phyloP scores from a whole-genome alignment of 2,888 invertebrate species.

The Lasioglossum zephyrum region DNA sequence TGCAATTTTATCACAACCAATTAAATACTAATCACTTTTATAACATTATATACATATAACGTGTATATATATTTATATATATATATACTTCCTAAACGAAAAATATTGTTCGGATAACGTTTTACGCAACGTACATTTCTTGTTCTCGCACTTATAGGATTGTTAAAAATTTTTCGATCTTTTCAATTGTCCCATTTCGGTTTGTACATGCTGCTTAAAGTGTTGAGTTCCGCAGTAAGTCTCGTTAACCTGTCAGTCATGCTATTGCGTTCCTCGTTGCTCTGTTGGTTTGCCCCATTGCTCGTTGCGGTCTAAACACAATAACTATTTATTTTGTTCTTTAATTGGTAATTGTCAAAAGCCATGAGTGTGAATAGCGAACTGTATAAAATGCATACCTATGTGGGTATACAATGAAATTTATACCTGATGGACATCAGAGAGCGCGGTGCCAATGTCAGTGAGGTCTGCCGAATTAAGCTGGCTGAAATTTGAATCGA shows the following conservation, averaged over 20 bases:
- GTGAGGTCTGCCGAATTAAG: slow-evolving; percentile 84
- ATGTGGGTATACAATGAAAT: neutral
- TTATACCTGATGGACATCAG: slow-evolving; percentile 80
- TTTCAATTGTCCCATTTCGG: slow-evolving; percentile 62
- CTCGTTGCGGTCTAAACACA: slow-evolving; percentile 58
- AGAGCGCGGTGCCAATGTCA: slow-evolving; percentile 82
- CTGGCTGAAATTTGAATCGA: slow-evolving; percentile 80
- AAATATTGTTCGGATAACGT: slow-evolving; percentile 34
- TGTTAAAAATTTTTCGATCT: slow-evolving; percentile 22
- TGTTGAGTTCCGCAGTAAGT: slow-evolving; percentile 84
- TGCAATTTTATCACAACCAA: slow-evolving; percentile 60
- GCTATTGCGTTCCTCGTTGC: slow-evolving; percentile 76
- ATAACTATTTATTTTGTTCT: slow-evolving; percentile 17
- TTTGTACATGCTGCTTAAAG: slow-evolving; percentile 80
- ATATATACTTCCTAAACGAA: slow-evolving; percentile 21
- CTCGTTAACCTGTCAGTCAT: slow-evolving; percentile 87
- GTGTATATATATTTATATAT: neutral
- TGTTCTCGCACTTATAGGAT: slow-evolving; percentile 21
- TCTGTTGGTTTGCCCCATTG: slow-evolving; percentile 56
- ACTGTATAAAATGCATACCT: neutral
- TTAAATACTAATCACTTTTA: slow-evolving; percentile 42
- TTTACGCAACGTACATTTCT: slow-evolving; percentile 20
- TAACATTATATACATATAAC: neutral
- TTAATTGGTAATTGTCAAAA: neutral
- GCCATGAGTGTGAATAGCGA: neutral